Percentiles rank a stretch among this genome's conserved stretches.
These are phyloP conservation scores for Eufriesea mexicana DNA, from an alignment of 1,140 invertebrate species.

Conservation along the genomic window DNA sequence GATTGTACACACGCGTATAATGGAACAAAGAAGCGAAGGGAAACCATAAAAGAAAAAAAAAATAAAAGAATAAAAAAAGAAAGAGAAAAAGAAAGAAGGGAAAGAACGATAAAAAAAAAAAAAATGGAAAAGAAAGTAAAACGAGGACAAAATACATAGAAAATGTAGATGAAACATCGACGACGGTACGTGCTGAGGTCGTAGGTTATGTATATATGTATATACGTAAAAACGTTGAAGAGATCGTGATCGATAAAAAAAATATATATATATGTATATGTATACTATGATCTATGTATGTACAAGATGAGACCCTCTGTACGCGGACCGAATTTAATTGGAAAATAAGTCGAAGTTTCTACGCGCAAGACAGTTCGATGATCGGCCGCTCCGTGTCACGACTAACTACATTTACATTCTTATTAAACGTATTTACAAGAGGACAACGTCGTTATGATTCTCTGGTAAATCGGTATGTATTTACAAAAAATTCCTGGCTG, in stretches of 20 bases:
- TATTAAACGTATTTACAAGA: constrained; percentile 29
- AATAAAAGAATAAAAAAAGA: too few species aligned
- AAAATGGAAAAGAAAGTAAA: too few species aligned
- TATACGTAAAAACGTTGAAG: constrained; percentile 55
- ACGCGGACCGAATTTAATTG: constrained; percentile 26
- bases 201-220: constrained; percentile 25
- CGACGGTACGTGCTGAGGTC: constrained; percentile 21
- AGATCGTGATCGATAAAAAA: constrained; percentile 67
- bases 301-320: constrained; percentile 45
- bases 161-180: constrained; percentile 2
- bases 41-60: not conserved
- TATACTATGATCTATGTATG: constrained; percentile 53
- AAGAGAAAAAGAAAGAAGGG: not conserved
- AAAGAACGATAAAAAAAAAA: not conserved
- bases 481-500: constrained; percentile 11
- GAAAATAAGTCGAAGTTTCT: constrained; percentile 37
- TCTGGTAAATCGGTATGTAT: not conserved
- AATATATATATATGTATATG: constrained; percentile 63
- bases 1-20: not conserved
- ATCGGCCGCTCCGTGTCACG: not conserved
- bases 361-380: constrained; percentile 7
- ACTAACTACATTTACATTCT: not conserved
- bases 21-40: not conserved
- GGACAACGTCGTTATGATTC: not conserved
- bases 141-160: not conserved